Evolutionary conservation across 2,888 invertebrate genomes (phyloP).

Genomic region (Brenthis ino): DNA sequence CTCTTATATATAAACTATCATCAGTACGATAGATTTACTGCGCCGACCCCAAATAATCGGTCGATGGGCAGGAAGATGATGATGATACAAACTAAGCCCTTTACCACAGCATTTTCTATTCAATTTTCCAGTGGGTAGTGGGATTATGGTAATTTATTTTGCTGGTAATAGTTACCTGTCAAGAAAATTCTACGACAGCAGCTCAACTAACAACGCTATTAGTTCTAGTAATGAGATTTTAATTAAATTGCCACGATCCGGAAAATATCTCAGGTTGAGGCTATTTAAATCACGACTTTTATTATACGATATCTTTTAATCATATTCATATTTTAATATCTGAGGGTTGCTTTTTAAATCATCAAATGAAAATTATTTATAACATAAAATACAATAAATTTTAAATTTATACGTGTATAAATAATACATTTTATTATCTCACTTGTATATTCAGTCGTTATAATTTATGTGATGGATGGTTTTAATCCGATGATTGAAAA

Average conservation of each 20-base stretch:
- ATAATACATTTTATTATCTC: too few species aligned
- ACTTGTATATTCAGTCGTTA: too few species aligned
- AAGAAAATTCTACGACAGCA: slow-evolving; percentile 17
- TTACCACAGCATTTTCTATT: slow-evolving; percentile 1
- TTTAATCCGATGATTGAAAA: too few species aligned
- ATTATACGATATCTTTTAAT: slow-evolving; percentile 14
- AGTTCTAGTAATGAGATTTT: slow-evolving; percentile 42
- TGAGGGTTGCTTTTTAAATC: neutral
- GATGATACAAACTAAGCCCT: neutral
- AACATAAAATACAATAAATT: neutral
- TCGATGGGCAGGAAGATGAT: too few species aligned
- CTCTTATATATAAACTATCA: too few species aligned
- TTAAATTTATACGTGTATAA: neutral
- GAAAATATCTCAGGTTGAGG: slow-evolving; percentile 31
- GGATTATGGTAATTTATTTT: slow-evolving; percentile 17
- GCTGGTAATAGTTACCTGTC: slow-evolving; percentile 10
- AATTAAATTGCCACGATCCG: slow-evolving; percentile 40
- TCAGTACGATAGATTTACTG: too few species aligned
- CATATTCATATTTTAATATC: neutral
- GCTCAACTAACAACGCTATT: slow-evolving; percentile 38
- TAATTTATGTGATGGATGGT: too few species aligned
- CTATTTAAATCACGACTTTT: slow-evolving; percentile 25
- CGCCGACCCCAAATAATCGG: too few species aligned
- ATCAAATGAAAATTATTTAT: neutral
- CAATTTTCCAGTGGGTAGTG: slow-evolving; percentile 2